A percentile compares a stretch with the other conserved stretches of the same genome.
Evolutionary conservation across 1,140 invertebrate genomes (phyloP).

Genomic region (Drosophila bifasciata): DNA sequence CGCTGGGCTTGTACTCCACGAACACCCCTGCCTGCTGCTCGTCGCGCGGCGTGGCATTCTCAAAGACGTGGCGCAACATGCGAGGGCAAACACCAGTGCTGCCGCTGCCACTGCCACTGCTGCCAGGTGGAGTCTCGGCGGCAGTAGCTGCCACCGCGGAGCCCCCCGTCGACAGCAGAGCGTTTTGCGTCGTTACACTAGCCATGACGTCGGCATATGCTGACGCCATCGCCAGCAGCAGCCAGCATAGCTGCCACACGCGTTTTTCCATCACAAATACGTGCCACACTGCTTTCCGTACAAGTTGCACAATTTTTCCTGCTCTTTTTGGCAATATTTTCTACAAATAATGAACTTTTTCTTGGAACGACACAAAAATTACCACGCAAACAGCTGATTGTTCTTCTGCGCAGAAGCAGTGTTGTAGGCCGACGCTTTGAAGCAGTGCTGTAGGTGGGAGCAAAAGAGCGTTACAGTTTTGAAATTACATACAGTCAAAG

Average conservation of each 20-base stretch:
- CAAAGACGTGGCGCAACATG: slow-evolving; percentile 78
- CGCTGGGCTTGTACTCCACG: slow-evolving; percentile 61
- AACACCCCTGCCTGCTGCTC: slow-evolving; percentile 71
- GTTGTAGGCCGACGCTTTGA: slow-evolving; percentile 20
- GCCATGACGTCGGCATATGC: slow-evolving; percentile 66
- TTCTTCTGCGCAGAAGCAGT: slow-evolving; percentile 35
- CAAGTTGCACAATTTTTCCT: no score
- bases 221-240: slow-evolving; percentile 65
- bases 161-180: slow-evolving; percentile 16
- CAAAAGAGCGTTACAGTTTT: no score
- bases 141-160: neutral
- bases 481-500: no score
- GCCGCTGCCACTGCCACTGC: slow-evolving; percentile 2
- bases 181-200: slow-evolving; percentile 49
- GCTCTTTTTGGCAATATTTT: neutral
- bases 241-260: neutral
- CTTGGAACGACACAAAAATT: slow-evolving; percentile 39
- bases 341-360: slow-evolving; percentile 29
- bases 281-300: no score
- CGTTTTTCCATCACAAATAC: neutral
- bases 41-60: slow-evolving; percentile 69
- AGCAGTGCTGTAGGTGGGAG: slow-evolving; percentile 31
- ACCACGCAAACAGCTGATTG: slow-evolving; percentile 41
- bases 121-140: slow-evolving; percentile 19
- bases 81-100: slow-evolving; percentile 46